phyloP scores from a whole-genome alignment of 2,797 vertebrate genomes.

The Pogoniulus pusillus region DNA sequence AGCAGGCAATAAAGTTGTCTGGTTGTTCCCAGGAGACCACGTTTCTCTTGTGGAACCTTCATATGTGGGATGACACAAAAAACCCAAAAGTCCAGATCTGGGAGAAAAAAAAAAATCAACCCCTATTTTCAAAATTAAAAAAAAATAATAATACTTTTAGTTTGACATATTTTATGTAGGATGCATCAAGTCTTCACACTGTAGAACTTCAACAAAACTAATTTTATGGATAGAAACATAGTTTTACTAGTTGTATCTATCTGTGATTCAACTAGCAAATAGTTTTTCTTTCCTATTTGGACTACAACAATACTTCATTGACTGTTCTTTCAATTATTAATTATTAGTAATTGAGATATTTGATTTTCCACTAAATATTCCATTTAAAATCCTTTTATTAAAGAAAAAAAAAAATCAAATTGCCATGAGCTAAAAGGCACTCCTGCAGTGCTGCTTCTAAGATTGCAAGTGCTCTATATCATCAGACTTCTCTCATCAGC shows the following conservation, averaged over 20 bases:
- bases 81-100: background rate
- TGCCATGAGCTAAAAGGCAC: background rate
- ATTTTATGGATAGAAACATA: background rate
- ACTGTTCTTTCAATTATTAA: background rate
- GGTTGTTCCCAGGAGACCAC: background rate
- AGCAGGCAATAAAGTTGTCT: constrained; percentile 8
- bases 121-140: background rate
- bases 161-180: background rate
- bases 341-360: background rate
- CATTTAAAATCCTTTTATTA: background rate
- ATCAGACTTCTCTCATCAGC: background rate
- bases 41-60: background rate
- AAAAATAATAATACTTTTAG: background rate
- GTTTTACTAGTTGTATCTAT: background rate
- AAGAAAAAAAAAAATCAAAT: background rate
- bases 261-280: background rate
- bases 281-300: background rate
- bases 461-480: background rate
- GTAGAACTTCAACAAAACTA: background rate
- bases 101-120: background rate
- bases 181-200: background rate
- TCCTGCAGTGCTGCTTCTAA: background rate
- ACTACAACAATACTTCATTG: background rate
- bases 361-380: background rate
- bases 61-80: background rate